A percentile compares a stretch with the other conserved stretches of the same genome.
Evolutionary conservation across 1,140 invertebrate genomes (phyloP).

Genomic region (Anagrus nilaparvatae): DNA sequence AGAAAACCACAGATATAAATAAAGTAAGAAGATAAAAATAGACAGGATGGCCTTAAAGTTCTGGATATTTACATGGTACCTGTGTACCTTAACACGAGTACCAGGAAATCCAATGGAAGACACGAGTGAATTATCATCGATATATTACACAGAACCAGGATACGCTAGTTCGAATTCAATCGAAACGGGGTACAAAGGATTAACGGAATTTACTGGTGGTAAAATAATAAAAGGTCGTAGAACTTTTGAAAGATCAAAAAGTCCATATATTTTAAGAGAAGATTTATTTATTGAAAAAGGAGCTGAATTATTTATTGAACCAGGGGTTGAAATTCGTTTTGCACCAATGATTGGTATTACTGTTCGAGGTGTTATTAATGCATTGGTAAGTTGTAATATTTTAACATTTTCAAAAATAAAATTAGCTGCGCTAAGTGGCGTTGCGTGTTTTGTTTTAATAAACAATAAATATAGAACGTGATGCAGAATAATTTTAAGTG

Average conservation of each 20-base stretch:
- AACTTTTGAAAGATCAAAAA: conserved; percentile 44
- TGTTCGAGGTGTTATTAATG: conserved; percentile 73
- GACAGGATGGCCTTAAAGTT: conserved; percentile 14
- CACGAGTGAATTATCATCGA: conserved; percentile 26
- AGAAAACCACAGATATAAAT: too few species aligned
- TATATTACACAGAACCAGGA: conserved; percentile 38
- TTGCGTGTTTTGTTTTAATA: too few species aligned
- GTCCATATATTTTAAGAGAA: conserved; percentile 68
- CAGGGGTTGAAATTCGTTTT: conserved; percentile 78
- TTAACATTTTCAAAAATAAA: too few species aligned
- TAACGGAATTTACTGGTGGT: conserved; percentile 54
- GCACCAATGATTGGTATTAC: conserved; percentile 83
- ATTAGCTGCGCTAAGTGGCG: too few species aligned
- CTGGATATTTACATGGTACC: conserved; percentile 13
- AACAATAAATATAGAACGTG: too few species aligned
- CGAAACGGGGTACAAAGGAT: conserved; percentile 18
- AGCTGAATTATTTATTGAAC: conserved; percentile 68
- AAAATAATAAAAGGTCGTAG: conserved; percentile 43
- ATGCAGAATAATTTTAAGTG: too few species aligned
- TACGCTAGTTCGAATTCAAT: conserved; percentile 20
- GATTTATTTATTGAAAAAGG: conserved; percentile 69
- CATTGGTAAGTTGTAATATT: conserved; percentile 77
- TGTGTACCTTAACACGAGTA: conserved; percentile 10
- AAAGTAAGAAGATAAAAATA: too few species aligned
- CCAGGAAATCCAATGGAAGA: conserved; percentile 15